These are phyloP conservation scores for Armadillidium nasatum DNA, from an alignment of 1,140 invertebrate genomes.

Conservation along the genomic window DNA sequence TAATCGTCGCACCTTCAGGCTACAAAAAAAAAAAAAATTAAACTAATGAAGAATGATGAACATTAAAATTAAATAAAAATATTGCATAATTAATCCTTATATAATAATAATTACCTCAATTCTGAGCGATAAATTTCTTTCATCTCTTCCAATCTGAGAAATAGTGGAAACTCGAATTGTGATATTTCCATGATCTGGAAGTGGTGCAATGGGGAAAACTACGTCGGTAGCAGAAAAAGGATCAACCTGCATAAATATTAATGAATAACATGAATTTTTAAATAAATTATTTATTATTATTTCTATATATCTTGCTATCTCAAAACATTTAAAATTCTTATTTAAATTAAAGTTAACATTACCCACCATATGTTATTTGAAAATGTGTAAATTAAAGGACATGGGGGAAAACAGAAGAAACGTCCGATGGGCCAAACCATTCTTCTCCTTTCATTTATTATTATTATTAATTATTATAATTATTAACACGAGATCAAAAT, in stretches of 20 bases:
- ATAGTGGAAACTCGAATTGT: conserved; percentile 54
- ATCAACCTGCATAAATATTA: conserved; percentile 41
- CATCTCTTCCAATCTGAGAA: conserved; percentile 55
- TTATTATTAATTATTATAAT: no score
- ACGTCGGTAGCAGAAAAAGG: conserved; percentile 47
- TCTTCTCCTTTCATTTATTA: no score
- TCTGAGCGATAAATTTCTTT: conserved; percentile 46
- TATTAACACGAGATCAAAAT: no score
- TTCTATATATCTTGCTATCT: neutral
- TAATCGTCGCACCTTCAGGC: conserved; percentile 58
- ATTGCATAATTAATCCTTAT: neutral
- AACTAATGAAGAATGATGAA: conserved; percentile 19
- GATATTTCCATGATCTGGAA: conserved; percentile 52
- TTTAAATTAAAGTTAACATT: no score
- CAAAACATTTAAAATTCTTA: no score
- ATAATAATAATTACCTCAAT: conserved; percentile 35
- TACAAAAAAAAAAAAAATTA: conserved; percentile 45
- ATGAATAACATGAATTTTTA: neutral
- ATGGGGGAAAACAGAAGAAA: no score
- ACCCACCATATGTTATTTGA: no score
- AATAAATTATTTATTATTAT: conserved; percentile 12
- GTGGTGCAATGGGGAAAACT: conserved; percentile 50
- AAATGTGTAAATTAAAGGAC: no score
- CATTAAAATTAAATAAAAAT: neutral
- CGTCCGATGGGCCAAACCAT: no score